Conservation (phyloP, 2,888 invertebrate species). For the Lasioglossum malachurum region DNA sequence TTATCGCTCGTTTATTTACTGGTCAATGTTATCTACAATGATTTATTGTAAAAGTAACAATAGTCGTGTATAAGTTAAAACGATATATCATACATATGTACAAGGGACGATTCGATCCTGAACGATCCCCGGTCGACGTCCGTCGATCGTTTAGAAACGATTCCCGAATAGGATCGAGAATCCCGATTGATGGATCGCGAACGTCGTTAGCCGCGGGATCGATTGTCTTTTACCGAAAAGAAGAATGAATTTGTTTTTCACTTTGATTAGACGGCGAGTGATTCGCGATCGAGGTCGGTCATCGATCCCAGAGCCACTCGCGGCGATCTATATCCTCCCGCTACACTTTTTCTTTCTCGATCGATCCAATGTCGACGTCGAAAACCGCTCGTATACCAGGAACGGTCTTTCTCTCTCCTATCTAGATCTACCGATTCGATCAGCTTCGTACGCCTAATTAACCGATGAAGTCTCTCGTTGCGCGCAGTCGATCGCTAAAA, state of each 20-base stretch:
- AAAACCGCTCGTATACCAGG: slow-evolving; percentile 40
- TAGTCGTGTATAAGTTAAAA: slow-evolving; percentile 80
- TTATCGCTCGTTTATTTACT: slow-evolving; percentile 77
- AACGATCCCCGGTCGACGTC: slow-evolving; percentile 17
- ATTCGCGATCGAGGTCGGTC: slow-evolving; percentile 56
- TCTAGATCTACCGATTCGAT: slow-evolving; percentile 13
- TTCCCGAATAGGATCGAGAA: neutral
- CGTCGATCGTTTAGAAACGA: neutral
- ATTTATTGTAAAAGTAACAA: slow-evolving; percentile 83
- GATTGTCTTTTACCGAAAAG: slow-evolving; percentile 14
- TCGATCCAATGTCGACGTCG: slow-evolving; percentile 51
- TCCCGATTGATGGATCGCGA: neutral
- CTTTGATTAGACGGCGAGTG: slow-evolving; percentile 46
- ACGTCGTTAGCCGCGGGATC: slow-evolving; percentile 27
- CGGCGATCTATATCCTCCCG: slow-evolving; percentile 21
- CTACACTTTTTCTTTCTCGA: slow-evolving; percentile 27
- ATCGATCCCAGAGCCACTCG: slow-evolving; percentile 62
- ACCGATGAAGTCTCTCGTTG: slow-evolving; percentile 29
- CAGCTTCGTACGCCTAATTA: slow-evolving; percentile 26
- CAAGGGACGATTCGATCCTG: slow-evolving; percentile 58
- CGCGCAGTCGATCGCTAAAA: slow-evolving; percentile 25
- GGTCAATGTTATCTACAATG: slow-evolving; percentile 81
- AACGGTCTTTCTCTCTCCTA: slow-evolving; percentile 34
- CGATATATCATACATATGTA: slow-evolving; percentile 82
- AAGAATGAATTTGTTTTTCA: neutral